phyloP scores from a whole-genome alignment of 2,113 vertebrate species.

The Panthera leo region DNA sequence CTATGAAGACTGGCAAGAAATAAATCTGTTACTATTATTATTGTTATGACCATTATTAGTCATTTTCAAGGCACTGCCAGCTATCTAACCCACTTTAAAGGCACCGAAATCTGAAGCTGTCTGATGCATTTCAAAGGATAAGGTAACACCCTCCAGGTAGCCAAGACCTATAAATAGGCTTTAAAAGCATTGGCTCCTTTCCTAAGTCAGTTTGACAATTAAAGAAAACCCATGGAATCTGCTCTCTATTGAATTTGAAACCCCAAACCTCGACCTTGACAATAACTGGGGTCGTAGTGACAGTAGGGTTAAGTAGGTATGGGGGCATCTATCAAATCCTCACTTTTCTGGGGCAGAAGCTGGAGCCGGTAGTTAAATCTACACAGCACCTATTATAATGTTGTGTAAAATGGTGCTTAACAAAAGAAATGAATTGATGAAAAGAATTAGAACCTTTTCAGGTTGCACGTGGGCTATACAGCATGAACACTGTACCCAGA shows the following conservation, averaged over 20 bases:
- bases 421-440: not conserved
- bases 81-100: constrained; percentile 61
- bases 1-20: not conserved
- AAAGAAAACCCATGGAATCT: constrained; percentile 10
- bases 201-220: not conserved
- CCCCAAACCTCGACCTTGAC: not conserved
- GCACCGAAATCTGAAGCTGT: constrained; percentile 76
- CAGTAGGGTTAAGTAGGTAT: not conserved
- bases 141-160: constrained; percentile 67
- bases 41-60: not conserved
- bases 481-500: not conserved
- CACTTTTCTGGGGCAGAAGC: not conserved
- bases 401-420: not conserved
- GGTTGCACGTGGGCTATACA: not conserved
- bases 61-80: constrained; percentile 28
- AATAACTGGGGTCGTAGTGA: not conserved
- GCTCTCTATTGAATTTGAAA: constrained; percentile 42
- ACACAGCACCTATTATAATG: not conserved
- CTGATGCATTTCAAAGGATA: constrained; percentile 65
- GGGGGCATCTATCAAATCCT: not conserved
- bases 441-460: not conserved
- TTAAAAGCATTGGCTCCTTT: constrained; percentile 56
- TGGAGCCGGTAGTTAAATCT: not conserved
- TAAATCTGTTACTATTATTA: not conserved
- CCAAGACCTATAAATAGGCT: constrained; percentile 82